These are phyloP conservation scores for Heliconius cydno DNA, from an alignment of 2,888 invertebrate species.

Conservation along the genomic window DNA sequence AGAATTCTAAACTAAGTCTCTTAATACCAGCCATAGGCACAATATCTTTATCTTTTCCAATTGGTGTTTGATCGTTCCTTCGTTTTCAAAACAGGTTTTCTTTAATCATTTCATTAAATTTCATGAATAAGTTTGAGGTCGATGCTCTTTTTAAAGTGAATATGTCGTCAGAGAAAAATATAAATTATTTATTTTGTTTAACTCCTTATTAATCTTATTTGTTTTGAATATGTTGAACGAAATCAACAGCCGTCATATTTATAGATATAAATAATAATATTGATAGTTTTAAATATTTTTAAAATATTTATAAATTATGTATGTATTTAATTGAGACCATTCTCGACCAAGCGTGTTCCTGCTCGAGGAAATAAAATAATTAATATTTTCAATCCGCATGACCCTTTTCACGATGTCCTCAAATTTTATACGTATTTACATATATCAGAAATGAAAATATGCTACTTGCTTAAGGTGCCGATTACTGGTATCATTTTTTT, in stretches of 20 bases:
- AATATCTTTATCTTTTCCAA: slow-evolving; percentile 8
- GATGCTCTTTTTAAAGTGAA: slow-evolving; percentile 36
- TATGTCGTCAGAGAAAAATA: slow-evolving; percentile 9
- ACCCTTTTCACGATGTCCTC: too few relatives aligned
- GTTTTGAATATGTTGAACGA: background rate
- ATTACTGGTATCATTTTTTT: too few relatives aligned
- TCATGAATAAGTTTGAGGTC: slow-evolving; percentile 38
- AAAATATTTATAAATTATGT: too few relatives aligned
- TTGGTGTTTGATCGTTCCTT: slow-evolving; percentile 22
- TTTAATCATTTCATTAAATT: slow-evolving; percentile 34
- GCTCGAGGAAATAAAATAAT: too few relatives aligned
- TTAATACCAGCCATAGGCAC: background rate
- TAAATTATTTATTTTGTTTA: background rate
- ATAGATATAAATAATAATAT: background rate
- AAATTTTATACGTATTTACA: too few relatives aligned
- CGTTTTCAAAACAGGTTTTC: slow-evolving; percentile 34
- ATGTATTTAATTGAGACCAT: too few relatives aligned
- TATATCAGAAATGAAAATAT: too few relatives aligned
- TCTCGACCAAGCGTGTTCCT: too few relatives aligned
- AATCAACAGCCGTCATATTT: background rate
- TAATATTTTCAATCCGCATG: too few relatives aligned
- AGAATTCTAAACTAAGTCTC: background rate
- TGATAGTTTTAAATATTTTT: too few relatives aligned
- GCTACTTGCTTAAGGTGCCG: too few relatives aligned
- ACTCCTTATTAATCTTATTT: background rate